Evolutionary conservation across 1,140 invertebrate species (phyloP), one percentile per base, ranked within the genome.

Genomic region (Halesus radiatus): DNA sequence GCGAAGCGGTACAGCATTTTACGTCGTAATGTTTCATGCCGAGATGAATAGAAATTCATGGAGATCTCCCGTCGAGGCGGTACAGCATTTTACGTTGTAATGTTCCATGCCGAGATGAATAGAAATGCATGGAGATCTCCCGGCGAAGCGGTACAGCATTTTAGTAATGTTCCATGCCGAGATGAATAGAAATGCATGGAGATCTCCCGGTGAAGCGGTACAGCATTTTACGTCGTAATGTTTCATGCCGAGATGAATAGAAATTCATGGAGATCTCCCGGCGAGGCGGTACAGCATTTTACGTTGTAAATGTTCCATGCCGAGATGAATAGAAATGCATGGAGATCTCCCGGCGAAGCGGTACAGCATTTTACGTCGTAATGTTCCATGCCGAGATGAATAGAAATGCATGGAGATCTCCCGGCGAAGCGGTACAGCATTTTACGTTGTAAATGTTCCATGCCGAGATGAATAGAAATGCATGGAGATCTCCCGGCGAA

Each of bases 131-230:
- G 62, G 3, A 66, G 15, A 60, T 45, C 58, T 26, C 62, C 62
- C 18, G 32, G n/a, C n/a, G 26, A 32, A 4, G 62, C 8, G 20
- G 58, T 23, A 10, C 22, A 20, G 22, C 22, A 15, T 56, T 56
- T 56, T 56, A 22, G n/a, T n/a, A n/a, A n/a, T n/a, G 26, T 45
- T 45, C 37, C 10, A 45, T 45, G 37, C 26, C 29, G 29, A 37
- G 23, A n/a, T 66, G 10, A 66, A 66, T 66, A 66, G 45, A 66
- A 66, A 66, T 66, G 62, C 62, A 66, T 15, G 62, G 3, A 66
- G 15, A 60, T 45, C 58, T 26, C 62, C 62, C 18, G 32, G n/a
- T 7, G 26, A 32, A 4, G 62, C 8, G 20, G 58, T 23, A 10
- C 22, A 20, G 22, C 22, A 15, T 56, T 56, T 56, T 56, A 22